A percentile compares a stretch with the other conserved stretches of the same genome.
phyloP scores from a whole-genome alignment of 2,888 invertebrate genomes.

The Melanostoma mellinum region DNA sequence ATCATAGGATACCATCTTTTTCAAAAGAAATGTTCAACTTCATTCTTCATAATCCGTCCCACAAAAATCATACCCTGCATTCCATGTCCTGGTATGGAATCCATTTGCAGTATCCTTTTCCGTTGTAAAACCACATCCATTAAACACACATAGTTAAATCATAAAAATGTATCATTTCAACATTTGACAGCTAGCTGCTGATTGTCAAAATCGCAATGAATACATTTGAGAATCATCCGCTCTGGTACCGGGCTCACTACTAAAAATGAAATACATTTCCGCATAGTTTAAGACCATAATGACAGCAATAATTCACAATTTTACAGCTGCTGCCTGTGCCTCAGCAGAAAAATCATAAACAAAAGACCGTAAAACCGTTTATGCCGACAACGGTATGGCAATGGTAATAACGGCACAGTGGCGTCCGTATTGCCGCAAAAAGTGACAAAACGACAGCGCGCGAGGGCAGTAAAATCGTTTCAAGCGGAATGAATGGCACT shows the following conservation, averaged over 20 bases:
- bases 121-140: background rate
- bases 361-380: slow-evolving; percentile 68
- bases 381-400: slow-evolving; percentile 22
- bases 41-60: no score
- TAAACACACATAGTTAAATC: slow-evolving; percentile 34
- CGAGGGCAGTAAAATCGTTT: slow-evolving; percentile 62
- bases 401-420: slow-evolving; percentile 17
- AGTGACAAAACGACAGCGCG: slow-evolving; percentile 63
- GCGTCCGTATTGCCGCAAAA: slow-evolving; percentile 49
- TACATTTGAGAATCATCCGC: slow-evolving; percentile 50
- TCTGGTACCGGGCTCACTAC: slow-evolving; percentile 40
- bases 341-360: slow-evolving; percentile 64
- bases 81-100: background rate
- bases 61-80: slow-evolving; percentile 8
- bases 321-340: slow-evolving; percentile 54
- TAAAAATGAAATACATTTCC: slow-evolving; percentile 68
- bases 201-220: slow-evolving; percentile 62
- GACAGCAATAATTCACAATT: slow-evolving; percentile 70
- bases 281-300: slow-evolving; percentile 72
- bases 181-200: slow-evolving; percentile 53
- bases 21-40: no score
- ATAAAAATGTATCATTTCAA: slow-evolving; percentile 51
- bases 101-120: background rate
- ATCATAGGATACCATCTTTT: no score
- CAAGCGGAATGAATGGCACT: slow-evolving; percentile 69